phyloP scores from a whole-genome alignment of 2,888 invertebrate species.

The Cataglyphis altisquamis region DNA sequence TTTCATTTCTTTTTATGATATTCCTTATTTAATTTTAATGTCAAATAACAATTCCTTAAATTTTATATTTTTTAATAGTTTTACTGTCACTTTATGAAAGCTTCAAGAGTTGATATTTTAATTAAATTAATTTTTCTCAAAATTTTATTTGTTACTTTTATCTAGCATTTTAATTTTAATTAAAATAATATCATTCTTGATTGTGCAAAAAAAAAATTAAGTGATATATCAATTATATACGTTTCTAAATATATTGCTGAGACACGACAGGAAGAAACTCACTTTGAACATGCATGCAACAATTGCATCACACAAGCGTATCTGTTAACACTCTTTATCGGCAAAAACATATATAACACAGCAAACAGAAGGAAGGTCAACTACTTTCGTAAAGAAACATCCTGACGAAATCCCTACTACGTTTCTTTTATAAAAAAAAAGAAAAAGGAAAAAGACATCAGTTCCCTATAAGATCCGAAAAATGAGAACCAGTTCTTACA shows the following conservation, averaged over 20 bases:
- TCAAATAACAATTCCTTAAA: not conserved
- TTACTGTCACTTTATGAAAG: not conserved
- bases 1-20: not conserved
- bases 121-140: not conserved
- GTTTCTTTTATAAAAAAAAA: not conserved
- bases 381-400: not conserved
- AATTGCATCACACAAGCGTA: slow-evolving; percentile 53
- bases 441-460: not conserved
- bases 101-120: not conserved
- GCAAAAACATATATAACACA: not conserved
- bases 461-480: not conserved
- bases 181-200: not conserved
- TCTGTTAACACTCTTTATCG: slow-evolving; percentile 24
- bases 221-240: not conserved
- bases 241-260: not conserved
- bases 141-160: not conserved
- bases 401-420: not conserved
- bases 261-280: not conserved
- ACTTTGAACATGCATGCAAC: slow-evolving; percentile 9
- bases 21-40: not conserved
- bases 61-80: not conserved
- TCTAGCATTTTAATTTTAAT: not conserved
- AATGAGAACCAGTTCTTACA: not conserved
- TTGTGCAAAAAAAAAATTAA: not conserved
- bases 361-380: not conserved